Conservation (phyloP, 1,140 invertebrate species). For the Drosophila sucinea region DNA sequence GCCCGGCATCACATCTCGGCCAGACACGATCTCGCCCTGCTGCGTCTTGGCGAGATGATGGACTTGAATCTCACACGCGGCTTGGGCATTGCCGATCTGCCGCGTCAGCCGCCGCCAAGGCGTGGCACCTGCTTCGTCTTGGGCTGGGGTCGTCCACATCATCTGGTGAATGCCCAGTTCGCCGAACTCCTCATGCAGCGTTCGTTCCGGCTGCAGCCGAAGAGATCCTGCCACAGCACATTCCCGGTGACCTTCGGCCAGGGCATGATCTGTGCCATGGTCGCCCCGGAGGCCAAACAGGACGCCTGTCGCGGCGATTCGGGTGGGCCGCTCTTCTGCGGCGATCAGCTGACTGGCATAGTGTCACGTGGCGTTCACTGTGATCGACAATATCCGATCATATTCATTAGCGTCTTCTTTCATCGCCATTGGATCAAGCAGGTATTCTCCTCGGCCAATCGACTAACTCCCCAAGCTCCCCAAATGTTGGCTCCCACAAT, state of each 20-base stretch:
- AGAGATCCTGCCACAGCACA: not conserved
- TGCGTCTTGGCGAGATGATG: constrained; percentile 7
- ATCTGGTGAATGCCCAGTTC: not conserved
- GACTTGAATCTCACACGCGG: constrained; percentile 2
- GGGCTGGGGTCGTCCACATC: constrained; percentile 12
- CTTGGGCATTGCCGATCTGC: constrained; percentile 14
- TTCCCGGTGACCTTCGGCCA: not conserved
- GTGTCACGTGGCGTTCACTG: constrained; percentile 22
- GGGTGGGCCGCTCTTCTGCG: constrained; percentile 22
- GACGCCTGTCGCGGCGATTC: constrained; percentile 18
- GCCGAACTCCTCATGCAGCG: not conserved
- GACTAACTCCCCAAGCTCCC: not conserved
- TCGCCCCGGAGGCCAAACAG: not conserved
- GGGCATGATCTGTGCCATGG: constrained; percentile 17
- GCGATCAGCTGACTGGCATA: constrained; percentile 10
- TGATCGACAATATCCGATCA: constrained; percentile 11
- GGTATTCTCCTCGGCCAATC: not conserved
- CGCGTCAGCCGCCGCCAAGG: not conserved
- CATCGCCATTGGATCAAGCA: constrained; percentile 19
- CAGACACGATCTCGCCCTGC: constrained; percentile 15
- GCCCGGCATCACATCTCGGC: not conserved
- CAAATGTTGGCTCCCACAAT: not conserved
- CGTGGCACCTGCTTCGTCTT: constrained; percentile 7
- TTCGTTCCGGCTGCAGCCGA: not conserved
- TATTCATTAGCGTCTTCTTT: constrained; percentile 7